Evolutionary conservation across 2,797 vertebrate genomes (phyloP).

Genomic region (Adelosebastes latens): DNA sequence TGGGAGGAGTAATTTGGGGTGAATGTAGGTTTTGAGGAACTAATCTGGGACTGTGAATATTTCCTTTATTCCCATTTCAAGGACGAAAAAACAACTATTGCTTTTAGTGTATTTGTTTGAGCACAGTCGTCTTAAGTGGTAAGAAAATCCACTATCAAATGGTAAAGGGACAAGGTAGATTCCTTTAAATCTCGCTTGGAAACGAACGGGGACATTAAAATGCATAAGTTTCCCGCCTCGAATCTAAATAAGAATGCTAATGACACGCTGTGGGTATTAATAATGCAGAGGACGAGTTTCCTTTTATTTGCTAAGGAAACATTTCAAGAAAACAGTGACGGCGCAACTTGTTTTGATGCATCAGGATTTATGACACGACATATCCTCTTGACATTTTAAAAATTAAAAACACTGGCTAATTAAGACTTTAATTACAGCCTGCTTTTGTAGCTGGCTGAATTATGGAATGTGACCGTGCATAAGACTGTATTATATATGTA

Average conservation of each 20-base stretch:
- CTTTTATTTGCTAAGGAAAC: slow-evolving; percentile 70
- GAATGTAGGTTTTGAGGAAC: slow-evolving; percentile 34
- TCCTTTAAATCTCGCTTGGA: slow-evolving; percentile 57
- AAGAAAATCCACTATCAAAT: neutral
- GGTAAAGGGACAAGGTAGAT: slow-evolving; percentile 30
- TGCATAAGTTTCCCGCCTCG: slow-evolving; percentile 70
- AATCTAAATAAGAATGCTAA: slow-evolving; percentile 79
- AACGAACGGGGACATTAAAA: slow-evolving; percentile 75
- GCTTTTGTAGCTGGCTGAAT: slow-evolving; percentile 40
- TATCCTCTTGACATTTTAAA: slow-evolving; percentile 52
- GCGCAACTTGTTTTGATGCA: slow-evolving; percentile 41
- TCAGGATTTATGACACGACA: slow-evolving; percentile 46
- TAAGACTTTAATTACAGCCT: slow-evolving; percentile 50
- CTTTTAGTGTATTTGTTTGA: neutral
- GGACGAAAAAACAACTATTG: neutral
- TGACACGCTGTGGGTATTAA: slow-evolving; percentile 65
- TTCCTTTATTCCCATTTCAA: slow-evolving; percentile 32
- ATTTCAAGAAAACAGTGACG: slow-evolving; percentile 43
- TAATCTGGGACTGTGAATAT: slow-evolving; percentile 23
- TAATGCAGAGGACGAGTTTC: slow-evolving; percentile 59
- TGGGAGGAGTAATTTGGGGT: slow-evolving; percentile 24
- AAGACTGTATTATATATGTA: slow-evolving; percentile 58
- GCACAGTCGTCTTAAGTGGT: neutral
- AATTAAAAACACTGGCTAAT: slow-evolving; percentile 43
- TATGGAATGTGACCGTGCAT: slow-evolving; percentile 46